phyloP scores from a whole-genome alignment of 1,140 invertebrate genomes.

The Calephelis virginiensis region DNA sequence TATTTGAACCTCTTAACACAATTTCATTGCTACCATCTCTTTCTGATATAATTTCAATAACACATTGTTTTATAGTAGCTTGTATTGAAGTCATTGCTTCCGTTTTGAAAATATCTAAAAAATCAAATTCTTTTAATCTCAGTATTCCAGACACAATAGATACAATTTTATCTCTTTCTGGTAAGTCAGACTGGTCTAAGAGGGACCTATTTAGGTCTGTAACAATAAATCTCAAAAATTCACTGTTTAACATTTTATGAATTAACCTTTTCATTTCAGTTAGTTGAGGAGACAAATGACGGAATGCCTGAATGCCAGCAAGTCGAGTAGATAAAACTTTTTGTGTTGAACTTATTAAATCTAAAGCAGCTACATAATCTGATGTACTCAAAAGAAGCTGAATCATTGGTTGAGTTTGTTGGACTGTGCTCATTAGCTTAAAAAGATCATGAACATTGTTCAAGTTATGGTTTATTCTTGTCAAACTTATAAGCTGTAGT shows the following conservation, averaged over 20 bases:
- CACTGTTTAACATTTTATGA: slow-evolving; percentile 97
- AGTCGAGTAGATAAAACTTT: slow-evolving; percentile 94
- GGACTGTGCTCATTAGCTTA: slow-evolving; percentile 95
- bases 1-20: slow-evolving; percentile 81
- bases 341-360: slow-evolving; percentile 97
- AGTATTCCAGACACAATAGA: slow-evolving; percentile 94
- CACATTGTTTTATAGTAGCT: slow-evolving; percentile 92
- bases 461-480: slow-evolving; percentile 82
- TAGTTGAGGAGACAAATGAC: slow-evolving; percentile 97
- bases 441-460: slow-evolving; percentile 85
- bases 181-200: slow-evolving; percentile 81
- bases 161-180: slow-evolving; percentile 90
- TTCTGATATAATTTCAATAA: slow-evolving; percentile 87
- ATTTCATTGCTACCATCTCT: slow-evolving; percentile 83
- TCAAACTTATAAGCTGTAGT: slow-evolving; percentile 86
- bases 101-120: slow-evolving; percentile 92
- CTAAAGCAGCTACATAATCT: slow-evolving; percentile 98
- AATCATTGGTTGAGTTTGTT: slow-evolving; percentile 98
- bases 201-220: slow-evolving; percentile 94
- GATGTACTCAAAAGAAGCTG: slow-evolving; percentile 96
- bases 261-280: slow-evolving; percentile 97
- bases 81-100: slow-evolving; percentile 94
- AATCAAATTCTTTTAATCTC: slow-evolving; percentile 90
- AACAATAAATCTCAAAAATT: slow-evolving; percentile 95
- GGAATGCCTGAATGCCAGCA: slow-evolving; percentile 94